Conservation (phyloP, 2,113 vertebrate species). For the Panurus biarmicus region DNA sequence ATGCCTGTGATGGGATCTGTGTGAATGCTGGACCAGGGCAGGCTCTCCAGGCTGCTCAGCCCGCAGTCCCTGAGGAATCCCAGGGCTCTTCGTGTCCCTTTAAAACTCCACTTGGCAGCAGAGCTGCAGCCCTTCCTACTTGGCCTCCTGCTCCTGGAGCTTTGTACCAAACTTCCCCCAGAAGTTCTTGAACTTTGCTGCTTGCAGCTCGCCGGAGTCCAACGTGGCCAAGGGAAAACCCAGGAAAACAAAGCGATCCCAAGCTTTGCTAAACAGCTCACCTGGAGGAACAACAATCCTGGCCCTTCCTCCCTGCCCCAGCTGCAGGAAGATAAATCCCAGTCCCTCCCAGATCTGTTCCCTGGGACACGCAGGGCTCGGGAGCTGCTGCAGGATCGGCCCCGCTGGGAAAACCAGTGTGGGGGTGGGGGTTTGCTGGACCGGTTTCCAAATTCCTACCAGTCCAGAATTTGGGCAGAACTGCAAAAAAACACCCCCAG, state of each 20-base stretch:
- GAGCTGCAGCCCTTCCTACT: not conserved
- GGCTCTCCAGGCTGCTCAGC: not conserved
- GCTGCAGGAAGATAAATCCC: not conserved
- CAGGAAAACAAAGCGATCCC: not conserved
- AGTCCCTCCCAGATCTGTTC: not conserved
- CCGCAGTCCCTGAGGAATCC: not conserved
- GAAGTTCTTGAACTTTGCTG: not conserved
- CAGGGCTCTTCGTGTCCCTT: not conserved
- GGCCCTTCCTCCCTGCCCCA: not conserved
- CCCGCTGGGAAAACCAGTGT: not conserved
- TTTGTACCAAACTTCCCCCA: not conserved
- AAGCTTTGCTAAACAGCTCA: not conserved
- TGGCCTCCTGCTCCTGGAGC: not conserved
- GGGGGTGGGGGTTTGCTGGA: not conserved
- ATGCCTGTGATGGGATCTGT: fast-evolving
- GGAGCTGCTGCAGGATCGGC: not conserved
- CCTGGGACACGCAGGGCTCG: fast-evolving
- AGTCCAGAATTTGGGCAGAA: not conserved
- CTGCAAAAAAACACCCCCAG: not conserved
- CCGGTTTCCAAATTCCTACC: not conserved
- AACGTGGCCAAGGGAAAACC: not conserved
- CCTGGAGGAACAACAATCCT: not conserved
- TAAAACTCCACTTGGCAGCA: not conserved
- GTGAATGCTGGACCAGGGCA: not conserved
- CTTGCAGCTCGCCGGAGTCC: fast-evolving